These are phyloP conservation scores for Bucco capensis DNA, from an alignment of 2,113 vertebrate genomes.

Conservation along the genomic window DNA sequence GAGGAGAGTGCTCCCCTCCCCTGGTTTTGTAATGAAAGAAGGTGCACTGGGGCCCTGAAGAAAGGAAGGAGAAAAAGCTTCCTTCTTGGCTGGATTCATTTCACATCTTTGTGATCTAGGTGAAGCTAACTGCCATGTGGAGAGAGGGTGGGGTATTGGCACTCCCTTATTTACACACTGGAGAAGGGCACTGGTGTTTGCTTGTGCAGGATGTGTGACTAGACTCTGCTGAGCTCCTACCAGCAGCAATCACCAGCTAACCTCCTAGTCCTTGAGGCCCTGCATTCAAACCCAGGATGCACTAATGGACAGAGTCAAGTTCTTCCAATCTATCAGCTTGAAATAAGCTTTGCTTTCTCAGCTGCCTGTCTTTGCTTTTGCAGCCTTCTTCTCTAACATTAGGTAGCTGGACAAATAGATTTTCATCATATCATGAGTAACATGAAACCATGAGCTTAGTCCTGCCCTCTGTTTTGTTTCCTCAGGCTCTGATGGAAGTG, in stretches of 20 bases:
- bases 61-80: background rate
- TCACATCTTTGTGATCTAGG: background rate
- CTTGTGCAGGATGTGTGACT: background rate
- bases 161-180: slow-evolving; percentile 48
- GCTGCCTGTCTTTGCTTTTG: background rate
- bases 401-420: background rate
- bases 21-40: background rate
- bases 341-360: background rate
- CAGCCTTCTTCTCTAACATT: background rate
- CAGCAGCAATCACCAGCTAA: background rate
- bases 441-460: background rate
- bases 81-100: background rate
- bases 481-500: background rate
- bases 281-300: background rate
- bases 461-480: background rate
- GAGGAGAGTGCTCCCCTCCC: background rate
- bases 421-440: background rate
- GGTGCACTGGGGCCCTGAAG: background rate
- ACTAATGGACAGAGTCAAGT: background rate
- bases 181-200: slow-evolving; percentile 30
- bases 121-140: slow-evolving; percentile 3
- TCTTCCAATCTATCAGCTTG: background rate
- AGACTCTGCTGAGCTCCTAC: background rate
- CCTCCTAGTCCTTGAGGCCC: background rate
- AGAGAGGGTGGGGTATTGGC: slow-evolving; percentile 37